A percentile compares a stretch with the other conserved stretches of the same genome.
phyloP scores from a whole-genome alignment of 2,113 vertebrate genomes.

The Nesogale talazaci region DNA sequence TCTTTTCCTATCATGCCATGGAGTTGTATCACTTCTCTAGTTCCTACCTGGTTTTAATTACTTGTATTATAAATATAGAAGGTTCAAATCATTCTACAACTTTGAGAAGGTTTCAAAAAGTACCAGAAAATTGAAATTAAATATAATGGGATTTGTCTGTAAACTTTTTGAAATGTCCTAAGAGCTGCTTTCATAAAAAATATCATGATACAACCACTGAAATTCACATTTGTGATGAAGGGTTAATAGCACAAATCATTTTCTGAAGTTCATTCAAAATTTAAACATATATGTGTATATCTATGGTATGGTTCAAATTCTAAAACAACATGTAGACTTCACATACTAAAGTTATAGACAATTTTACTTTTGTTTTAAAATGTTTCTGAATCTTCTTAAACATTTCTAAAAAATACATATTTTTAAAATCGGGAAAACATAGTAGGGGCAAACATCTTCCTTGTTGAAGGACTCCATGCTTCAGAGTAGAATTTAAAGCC shows the following conservation, averaged over 20 bases:
- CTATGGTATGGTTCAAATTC: neutral
- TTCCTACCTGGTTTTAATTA: neutral
- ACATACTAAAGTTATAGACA: neutral
- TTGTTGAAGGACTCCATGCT: neutral
- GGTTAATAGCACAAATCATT: neutral
- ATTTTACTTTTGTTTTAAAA: conserved; percentile 15
- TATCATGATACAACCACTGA: neutral
- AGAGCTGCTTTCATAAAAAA: neutral
- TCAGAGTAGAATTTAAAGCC: neutral
- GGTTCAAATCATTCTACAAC: neutral
- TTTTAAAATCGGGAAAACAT: neutral
- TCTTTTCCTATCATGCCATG: neutral
- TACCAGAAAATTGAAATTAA: no score
- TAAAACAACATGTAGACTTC: neutral
- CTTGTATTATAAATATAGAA: neutral
- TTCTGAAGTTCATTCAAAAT: conserved; percentile 33
- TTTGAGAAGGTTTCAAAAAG: neutral
- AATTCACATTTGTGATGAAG: neutral
- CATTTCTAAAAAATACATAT: conserved; percentile 1
- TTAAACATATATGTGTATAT: neutral
- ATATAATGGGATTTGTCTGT: no score
- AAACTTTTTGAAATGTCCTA: no score
- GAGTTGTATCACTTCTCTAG: neutral
- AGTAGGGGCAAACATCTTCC: neutral
- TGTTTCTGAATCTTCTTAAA: conserved; percentile 13